These are phyloP conservation scores for Amblyopsis hoosieri DNA, from an alignment of 2,797 vertebrate genomes.

Conservation along the genomic window DNA sequence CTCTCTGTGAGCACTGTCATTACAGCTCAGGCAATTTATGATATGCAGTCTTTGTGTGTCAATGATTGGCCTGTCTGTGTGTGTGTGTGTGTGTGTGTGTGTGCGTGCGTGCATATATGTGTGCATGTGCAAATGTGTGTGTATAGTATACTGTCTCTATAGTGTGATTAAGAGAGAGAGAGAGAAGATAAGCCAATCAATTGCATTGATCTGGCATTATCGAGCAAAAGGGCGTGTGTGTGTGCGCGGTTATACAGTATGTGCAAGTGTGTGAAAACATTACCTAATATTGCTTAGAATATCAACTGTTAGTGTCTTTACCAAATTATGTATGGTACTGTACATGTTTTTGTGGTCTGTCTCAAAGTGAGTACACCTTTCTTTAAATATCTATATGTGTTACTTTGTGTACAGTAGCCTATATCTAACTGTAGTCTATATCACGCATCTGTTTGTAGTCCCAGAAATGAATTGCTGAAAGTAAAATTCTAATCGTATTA, in stretches of 20 bases:
- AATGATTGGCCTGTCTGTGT: neutral
- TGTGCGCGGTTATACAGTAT: neutral
- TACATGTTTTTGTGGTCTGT: no score
- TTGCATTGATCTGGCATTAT: slow-evolving; percentile 35
- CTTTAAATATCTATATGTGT: no score
- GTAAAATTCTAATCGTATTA: no score
- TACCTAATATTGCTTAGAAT: no score
- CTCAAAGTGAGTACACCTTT: no score
- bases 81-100: slow-evolving; percentile 9
- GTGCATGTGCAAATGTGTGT: neutral
- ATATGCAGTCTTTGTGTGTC: neutral
- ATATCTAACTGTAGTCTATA: no score
- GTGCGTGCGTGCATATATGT: slow-evolving; percentile 5
- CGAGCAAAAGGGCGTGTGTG: neutral
- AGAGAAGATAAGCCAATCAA: slow-evolving; percentile 28
- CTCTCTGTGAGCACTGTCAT: slow-evolving; percentile 32
- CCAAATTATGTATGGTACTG: no score
- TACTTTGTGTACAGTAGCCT: neutral
- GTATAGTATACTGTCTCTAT: neutral
- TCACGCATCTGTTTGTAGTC: no score
- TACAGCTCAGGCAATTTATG: slow-evolving; percentile 32
- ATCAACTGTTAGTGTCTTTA: no score
- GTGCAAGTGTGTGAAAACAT: neutral
- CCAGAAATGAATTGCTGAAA: no score
- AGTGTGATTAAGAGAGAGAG: slow-evolving; percentile 23